Conservation (phyloP, 2,888 invertebrate species). For the Willowsia nigromaculata region DNA sequence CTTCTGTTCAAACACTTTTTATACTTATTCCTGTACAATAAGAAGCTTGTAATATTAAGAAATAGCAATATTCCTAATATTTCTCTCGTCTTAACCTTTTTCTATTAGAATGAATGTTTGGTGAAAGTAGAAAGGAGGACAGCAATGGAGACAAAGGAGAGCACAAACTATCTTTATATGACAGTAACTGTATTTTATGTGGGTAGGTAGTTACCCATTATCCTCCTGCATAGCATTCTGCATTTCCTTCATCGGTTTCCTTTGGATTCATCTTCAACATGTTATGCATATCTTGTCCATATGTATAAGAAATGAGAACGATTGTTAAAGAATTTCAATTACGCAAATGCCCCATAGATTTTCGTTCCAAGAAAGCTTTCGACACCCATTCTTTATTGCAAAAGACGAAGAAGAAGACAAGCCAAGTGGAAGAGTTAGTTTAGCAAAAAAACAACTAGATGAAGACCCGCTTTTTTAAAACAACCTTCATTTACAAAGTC, state of each 20-base stretch:
- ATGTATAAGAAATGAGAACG: conserved; percentile 13
- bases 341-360: conserved; percentile 71
- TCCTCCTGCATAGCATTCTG: neutral
- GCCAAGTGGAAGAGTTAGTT: neutral
- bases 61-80: neutral
- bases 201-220: neutral
- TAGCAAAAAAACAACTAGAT: neutral
- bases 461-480: too few species aligned
- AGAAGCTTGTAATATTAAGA: neutral
- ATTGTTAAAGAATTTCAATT: conserved; percentile 68
- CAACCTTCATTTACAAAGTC: too few species aligned
- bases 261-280: neutral
- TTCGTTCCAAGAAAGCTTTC: conserved; percentile 65
- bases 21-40: neutral
- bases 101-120: neutral
- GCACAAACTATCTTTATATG: conserved; percentile 49
- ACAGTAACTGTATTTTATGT: conserved; percentile 37
- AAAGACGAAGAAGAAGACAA: neutral
- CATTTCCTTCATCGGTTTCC: neutral
- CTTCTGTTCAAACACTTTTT: neutral
- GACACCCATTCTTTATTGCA: conserved; percentile 59
- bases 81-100: neutral
- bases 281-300: neutral
- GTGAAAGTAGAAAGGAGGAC: neutral
- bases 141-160: neutral